Evolutionary conservation across 2,888 invertebrate species (phyloP).

Genomic region (Chouioia cunea): DNA sequence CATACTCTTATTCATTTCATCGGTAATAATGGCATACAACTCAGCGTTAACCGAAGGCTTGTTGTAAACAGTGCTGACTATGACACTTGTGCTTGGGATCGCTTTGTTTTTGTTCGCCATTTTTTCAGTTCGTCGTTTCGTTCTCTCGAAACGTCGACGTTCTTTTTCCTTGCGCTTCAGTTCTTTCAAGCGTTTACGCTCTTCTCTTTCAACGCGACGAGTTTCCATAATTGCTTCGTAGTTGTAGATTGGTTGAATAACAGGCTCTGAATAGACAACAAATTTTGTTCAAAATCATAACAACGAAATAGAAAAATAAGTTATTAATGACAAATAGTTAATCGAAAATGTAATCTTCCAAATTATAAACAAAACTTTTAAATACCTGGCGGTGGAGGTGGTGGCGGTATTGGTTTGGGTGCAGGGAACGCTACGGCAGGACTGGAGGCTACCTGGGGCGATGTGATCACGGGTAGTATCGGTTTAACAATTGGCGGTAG

Average conservation of each 20-base stretch:
- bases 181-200: constrained; percentile 61
- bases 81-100: neutral
- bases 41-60: too few species aligned
- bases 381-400: neutral
- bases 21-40: too few species aligned
- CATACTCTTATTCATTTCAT: constrained; percentile 35
- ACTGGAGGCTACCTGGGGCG: constrained; percentile 21
- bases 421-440: constrained; percentile 35
- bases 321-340: neutral
- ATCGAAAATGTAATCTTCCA: too few species aligned
- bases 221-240: constrained; percentile 65
- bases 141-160: constrained; percentile 59
- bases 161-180: constrained; percentile 62
- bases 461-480: constrained; percentile 39
- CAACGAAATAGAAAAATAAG: constrained; percentile 5
- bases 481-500: constrained; percentile 35
- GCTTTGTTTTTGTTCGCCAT: constrained; percentile 46
- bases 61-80: neutral
- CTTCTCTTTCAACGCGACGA: constrained; percentile 62
- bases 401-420: constrained; percentile 52
- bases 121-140: constrained; percentile 56
- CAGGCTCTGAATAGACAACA: constrained; percentile 48
- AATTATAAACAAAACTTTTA: too few species aligned
- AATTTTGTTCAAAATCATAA: constrained; percentile 2
- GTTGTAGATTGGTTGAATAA: constrained; percentile 63